phyloP scores from a whole-genome alignment of 2,888 invertebrate species.

The Fragum whitleyi region DNA sequence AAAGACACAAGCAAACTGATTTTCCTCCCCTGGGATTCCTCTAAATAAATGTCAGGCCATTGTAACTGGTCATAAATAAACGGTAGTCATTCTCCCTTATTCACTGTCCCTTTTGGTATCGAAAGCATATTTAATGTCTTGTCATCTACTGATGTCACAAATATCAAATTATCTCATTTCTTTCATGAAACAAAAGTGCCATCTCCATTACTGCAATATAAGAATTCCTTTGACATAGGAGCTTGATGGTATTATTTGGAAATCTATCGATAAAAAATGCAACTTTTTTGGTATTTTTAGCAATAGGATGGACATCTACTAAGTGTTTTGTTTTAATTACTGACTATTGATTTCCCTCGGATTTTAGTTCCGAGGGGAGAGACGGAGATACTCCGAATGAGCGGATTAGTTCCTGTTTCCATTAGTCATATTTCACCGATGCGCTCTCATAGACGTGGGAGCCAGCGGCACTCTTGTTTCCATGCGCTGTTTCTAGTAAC shows the following conservation, averaged over 20 bases:
- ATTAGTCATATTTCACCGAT: slow-evolving; percentile 34
- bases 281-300: background rate
- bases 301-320: slow-evolving; percentile 11
- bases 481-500: slow-evolving; percentile 22
- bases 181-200: too few species aligned
- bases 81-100: slow-evolving; percentile 3
- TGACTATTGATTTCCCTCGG: slow-evolving; percentile 44
- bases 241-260: background rate
- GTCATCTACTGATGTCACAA: too few species aligned
- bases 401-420: slow-evolving; percentile 37
- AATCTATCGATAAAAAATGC: background rate
- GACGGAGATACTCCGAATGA: background rate
- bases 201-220: too few species aligned
- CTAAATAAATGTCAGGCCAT: background rate
- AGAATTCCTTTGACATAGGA: background rate
- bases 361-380: slow-evolving; percentile 15
- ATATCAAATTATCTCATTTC: too few species aligned
- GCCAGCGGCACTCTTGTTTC: slow-evolving; percentile 21
- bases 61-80: slow-evolving; percentile 5
- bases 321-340: slow-evolving; percentile 57
- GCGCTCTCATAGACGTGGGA: background rate
- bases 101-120: too few species aligned
- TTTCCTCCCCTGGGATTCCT: slow-evolving; percentile 7
- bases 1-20: slow-evolving; percentile 1
- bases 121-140: too few species aligned